These are phyloP conservation scores for Phymastichus coffea DNA, from an alignment of 1,140 invertebrate genomes.

Conservation along the genomic window DNA sequence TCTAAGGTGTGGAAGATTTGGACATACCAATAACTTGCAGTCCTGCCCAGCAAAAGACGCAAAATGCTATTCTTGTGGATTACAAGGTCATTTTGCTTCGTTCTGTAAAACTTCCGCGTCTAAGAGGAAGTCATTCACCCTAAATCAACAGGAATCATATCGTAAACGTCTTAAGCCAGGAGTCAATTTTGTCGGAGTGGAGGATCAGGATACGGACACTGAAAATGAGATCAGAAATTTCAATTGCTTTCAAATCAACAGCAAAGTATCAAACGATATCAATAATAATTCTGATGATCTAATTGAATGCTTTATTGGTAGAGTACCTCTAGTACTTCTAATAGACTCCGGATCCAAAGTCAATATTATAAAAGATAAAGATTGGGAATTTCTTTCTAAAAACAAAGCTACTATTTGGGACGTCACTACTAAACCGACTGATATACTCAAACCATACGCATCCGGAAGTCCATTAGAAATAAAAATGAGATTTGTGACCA, in stretches of 20 bases:
- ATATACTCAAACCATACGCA: no score
- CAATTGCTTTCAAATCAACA: not conserved
- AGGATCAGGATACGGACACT: not conserved
- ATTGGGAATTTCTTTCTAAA: constrained; percentile 10
- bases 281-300: not conserved
- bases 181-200: not conserved
- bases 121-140: not conserved
- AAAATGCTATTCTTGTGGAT: constrained; percentile 3
- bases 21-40: not conserved
- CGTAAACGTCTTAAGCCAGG: not conserved
- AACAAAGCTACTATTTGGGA: constrained; percentile 8
- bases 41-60: not conserved
- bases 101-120: not conserved
- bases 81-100: constrained; percentile 1
- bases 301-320: constrained; percentile 6
- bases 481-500: constrained; percentile 1
- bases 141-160: not conserved
- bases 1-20: not conserved
- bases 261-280: not conserved
- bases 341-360: constrained; percentile 22
- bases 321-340: constrained; percentile 7
- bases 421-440: not conserved
- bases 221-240: not conserved
- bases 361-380: constrained; percentile 16
- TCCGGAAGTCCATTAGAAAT: constrained; percentile 9